Conservation (phyloP, 1,140 invertebrate genomes). For the Dysdera silvatica region DNA sequence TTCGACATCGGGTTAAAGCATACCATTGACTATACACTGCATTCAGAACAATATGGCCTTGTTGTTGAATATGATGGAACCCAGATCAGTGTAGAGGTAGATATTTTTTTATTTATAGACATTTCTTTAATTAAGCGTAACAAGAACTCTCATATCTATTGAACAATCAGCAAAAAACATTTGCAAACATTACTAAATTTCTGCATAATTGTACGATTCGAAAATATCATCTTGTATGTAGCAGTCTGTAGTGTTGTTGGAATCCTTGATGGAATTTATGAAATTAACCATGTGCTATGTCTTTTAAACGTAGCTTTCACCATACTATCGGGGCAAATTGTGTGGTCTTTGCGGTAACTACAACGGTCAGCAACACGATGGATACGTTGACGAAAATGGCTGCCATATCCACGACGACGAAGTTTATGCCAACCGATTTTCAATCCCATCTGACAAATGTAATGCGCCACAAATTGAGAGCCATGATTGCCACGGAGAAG, state of each 20-base stretch:
- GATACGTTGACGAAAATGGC: constrained; percentile 16
- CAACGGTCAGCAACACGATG: constrained; percentile 30
- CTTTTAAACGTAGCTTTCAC: constrained; percentile 16
- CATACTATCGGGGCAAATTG: constrained; percentile 24
- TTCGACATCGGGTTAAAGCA: constrained; percentile 10
- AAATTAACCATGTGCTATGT: too few relatives aligned
- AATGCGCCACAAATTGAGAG: constrained; percentile 10
- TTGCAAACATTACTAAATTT: too few relatives aligned
- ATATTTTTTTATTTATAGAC: too few relatives aligned
- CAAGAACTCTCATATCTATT: too few relatives aligned
- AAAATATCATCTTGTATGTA: too few relatives aligned
- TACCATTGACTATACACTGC: constrained; percentile 21
- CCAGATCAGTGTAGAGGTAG: constrained; percentile 10
- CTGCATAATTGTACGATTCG: too few relatives aligned
- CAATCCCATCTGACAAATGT: constrained; percentile 24
- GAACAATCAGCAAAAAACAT: too few relatives aligned
- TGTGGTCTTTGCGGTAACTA: constrained; percentile 34
- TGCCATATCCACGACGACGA: constrained; percentile 17
- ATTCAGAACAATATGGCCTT: constrained; percentile 29
- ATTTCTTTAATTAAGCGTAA: too few relatives aligned
- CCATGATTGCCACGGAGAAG: constrained; percentile 3
- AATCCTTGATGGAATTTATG: too few relatives aligned
- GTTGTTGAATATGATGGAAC: constrained; percentile 23
- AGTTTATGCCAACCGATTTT: constrained; percentile 22
- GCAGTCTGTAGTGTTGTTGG: too few relatives aligned